Percentiles rank a stretch among this genome's conserved stretches.
These are phyloP conservation scores for Nesogale talazaci DNA, from an alignment of 2,113 vertebrate genomes.

Conservation along the genomic window DNA sequence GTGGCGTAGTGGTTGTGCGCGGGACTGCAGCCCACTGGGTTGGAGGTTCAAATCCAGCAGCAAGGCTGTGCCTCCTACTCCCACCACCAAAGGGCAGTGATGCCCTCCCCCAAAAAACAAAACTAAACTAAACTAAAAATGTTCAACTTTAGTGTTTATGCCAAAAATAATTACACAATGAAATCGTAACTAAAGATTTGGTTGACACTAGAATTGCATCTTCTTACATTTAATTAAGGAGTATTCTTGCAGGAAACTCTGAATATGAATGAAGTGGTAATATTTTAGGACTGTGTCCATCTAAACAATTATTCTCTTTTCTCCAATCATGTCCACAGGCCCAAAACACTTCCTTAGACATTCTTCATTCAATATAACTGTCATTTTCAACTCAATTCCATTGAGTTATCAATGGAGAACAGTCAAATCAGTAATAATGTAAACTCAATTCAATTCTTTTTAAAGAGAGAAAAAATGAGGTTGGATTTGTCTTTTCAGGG, in stretches of 20 bases:
- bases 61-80: too few relatives aligned
- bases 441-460: too few relatives aligned
- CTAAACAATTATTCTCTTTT: background rate
- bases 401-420: background rate
- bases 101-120: too few relatives aligned
- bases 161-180: background rate
- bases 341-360: background rate
- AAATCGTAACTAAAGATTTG: background rate
- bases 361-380: background rate
- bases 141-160: background rate
- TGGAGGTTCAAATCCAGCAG: too few relatives aligned
- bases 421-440: background rate
- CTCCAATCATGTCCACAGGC: background rate
- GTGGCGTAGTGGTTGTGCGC: too few relatives aligned
- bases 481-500: background rate
- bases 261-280: background rate
- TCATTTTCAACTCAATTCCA: background rate
- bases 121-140: too few relatives aligned
- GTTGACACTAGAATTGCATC: background rate
- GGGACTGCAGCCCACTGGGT: too few relatives aligned
- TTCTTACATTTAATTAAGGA: background rate
- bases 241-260: background rate
- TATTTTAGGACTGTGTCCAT: background rate
- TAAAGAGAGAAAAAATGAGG: background rate
- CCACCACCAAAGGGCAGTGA: too few relatives aligned